These are phyloP conservation scores for Aphidius gifuensis DNA, from an alignment of 1,140 invertebrate species.

Conservation along the genomic window DNA sequence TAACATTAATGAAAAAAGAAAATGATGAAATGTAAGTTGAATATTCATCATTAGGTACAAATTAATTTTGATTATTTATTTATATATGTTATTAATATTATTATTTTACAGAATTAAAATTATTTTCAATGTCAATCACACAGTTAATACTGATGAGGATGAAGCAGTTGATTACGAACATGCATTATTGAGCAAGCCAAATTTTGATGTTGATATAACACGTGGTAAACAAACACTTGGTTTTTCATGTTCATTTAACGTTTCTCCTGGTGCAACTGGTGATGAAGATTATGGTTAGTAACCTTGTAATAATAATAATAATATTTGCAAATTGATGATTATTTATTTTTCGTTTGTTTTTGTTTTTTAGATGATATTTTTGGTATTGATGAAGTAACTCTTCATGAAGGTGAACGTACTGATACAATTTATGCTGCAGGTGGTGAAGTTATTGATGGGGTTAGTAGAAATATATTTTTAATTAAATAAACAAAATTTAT, in stretches of 20 bases:
- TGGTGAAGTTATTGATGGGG: conserved; percentile 85
- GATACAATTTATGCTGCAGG: conserved; percentile 83
- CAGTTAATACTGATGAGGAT: conserved; percentile 73
- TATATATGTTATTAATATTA: neutral
- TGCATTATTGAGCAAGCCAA: conserved; percentile 83
- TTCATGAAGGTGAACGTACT: conserved; percentile 79
- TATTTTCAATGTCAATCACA: conserved; percentile 86
- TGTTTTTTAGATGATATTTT: conserved; percentile 69
- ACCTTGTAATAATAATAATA: conserved; percentile 19
- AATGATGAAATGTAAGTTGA: conserved; percentile 68
- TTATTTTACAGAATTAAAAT: conserved; percentile 64
- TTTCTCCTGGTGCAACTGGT: conserved; percentile 59
- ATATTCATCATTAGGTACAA: neutral
- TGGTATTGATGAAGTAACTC: conserved; percentile 82
- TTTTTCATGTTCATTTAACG: conserved; percentile 78
- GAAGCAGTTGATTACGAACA: conserved; percentile 65
- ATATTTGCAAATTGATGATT: conserved; percentile 30
- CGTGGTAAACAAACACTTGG: conserved; percentile 72
- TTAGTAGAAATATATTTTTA: conserved; percentile 53
- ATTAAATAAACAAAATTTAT: neutral
- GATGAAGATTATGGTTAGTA: conserved; percentile 70
- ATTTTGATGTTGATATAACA: conserved; percentile 79
- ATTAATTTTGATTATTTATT: no score
- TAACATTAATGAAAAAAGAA: conserved; percentile 70
- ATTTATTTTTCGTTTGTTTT: neutral